These are phyloP conservation scores for Episyrphus balteatus DNA, from an alignment of 1,140 invertebrate species.

Conservation along the genomic window DNA sequence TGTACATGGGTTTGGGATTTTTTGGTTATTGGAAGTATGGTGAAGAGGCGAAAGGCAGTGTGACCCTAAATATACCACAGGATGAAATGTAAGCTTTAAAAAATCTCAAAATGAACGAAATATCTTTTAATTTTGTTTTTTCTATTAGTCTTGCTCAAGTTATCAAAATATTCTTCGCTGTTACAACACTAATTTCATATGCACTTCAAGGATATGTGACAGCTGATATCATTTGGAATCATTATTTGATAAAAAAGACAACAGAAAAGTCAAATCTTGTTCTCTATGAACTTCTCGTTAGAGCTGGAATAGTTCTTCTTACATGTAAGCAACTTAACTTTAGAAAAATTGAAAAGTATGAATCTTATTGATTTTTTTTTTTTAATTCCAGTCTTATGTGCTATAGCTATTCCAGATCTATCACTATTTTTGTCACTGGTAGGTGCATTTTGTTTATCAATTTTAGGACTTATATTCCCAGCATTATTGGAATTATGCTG, in stretches of 20 bases:
- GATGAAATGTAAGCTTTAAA: slow-evolving; percentile 36
- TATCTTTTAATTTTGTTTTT: slow-evolving; percentile 6
- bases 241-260: slow-evolving; percentile 48
- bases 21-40: slow-evolving; percentile 76
- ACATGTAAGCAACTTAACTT: slow-evolving; percentile 52
- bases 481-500: slow-evolving; percentile 55
- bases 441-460: slow-evolving; percentile 75
- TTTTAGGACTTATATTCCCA: slow-evolving; percentile 85
- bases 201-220: slow-evolving; percentile 91
- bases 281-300: slow-evolving; percentile 49
- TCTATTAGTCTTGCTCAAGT: slow-evolving; percentile 59
- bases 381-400: slow-evolving; percentile 52
- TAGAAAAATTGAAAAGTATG: not conserved
- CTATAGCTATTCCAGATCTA: slow-evolving; percentile 73
- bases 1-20: slow-evolving; percentile 69
- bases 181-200: slow-evolving; percentile 84
- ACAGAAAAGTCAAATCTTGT: slow-evolving; percentile 38
- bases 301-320: slow-evolving; percentile 49
- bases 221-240: slow-evolving; percentile 78
- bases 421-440: slow-evolving; percentile 87
- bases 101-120: too few relatives aligned
- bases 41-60: slow-evolving; percentile 47
- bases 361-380: slow-evolving; percentile 10
- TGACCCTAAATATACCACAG: slow-evolving; percentile 61
- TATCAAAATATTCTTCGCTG: slow-evolving; percentile 72